Evolutionary conservation across 2,888 invertebrate genomes (phyloP), one percentile per base, ranked within the genome.

Genomic region (Anthrax anthrax): DNA sequence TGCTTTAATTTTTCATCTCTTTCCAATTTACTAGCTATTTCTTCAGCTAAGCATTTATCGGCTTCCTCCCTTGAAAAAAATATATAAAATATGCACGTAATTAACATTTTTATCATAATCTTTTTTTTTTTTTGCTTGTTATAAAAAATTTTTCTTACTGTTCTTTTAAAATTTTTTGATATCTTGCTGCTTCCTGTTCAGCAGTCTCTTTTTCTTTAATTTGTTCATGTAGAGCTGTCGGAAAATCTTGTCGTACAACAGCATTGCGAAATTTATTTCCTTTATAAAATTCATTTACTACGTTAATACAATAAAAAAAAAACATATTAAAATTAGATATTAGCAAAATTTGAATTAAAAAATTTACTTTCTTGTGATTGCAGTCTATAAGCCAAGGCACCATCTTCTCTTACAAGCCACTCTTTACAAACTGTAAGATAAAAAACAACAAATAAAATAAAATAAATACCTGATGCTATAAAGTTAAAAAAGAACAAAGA

Each of bases 331-430:
- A 44, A 44, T 44, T 40, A 39, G 42, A 39, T 42, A 14, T 32
- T 34, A 40, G 32, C 39, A 41, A 43, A 42, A 37, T 45, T 34
- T 42, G 38, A 37, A 47, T 42, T 17, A 29, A 29, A 29, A 42
- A 32, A 68, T 76, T 71, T 72, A 78, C 86, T 84, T 71, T 88
- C 87, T 72, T 87, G 78, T 58, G 80, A 80, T 65, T 88, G 88
- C 32, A 88, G 71, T 54, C 78, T 77, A 65, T 86, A 81, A 10
- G 88, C 87, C 58, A 87, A 64, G 17, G 84, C 87, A 52, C 83
- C 81, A 66, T 88, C 88, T 70, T 88, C 88, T 58, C 84, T 78
- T 32, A 88, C 81, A 56, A 83, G 70, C 85, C 86, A 88, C 67
- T 87, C 83, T 56, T 81, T 78, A 60, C 86, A 82, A 48, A 86